These are phyloP conservation scores for Cherax quadricarinatus DNA, from an alignment of 1,140 invertebrate species.

Conservation along the genomic window DNA sequence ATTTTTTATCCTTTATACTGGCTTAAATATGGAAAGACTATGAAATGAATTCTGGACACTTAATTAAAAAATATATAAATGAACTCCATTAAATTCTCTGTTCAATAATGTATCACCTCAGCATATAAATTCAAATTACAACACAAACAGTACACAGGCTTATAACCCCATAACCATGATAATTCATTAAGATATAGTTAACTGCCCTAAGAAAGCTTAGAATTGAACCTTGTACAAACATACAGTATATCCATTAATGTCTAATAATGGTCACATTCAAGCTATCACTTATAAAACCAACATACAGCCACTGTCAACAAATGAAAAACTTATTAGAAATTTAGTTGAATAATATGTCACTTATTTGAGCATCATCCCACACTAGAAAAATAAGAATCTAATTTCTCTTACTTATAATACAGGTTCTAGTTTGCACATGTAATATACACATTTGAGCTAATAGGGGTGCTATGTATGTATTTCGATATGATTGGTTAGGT, in stretches of 20 bases:
- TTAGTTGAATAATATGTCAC: slow-evolving; percentile 20
- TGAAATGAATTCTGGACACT: not conserved
- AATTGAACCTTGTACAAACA: not conserved
- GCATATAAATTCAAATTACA: not conserved
- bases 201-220: not conserved
- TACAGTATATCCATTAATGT: slow-evolving; percentile 1
- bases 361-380: slow-evolving; percentile 38
- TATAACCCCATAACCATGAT: not conserved
- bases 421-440: slow-evolving; percentile 49
- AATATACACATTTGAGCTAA: slow-evolving; percentile 60
- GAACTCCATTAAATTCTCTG: not conserved
- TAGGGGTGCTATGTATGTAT: slow-evolving; percentile 33
- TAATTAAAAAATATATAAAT: not conserved
- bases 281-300: slow-evolving; percentile 14
- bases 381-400: slow-evolving; percentile 35
- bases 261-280: slow-evolving; percentile 26
- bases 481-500: slow-evolving; percentile 33
- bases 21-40: not conserved
- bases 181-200: not conserved
- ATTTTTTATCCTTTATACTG: not conserved
- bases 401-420: slow-evolving; percentile 35
- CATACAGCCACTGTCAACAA: slow-evolving; percentile 22
- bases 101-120: not conserved
- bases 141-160: not conserved
- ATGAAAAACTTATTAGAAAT: slow-evolving; percentile 20